These are phyloP conservation scores for Agonopterix heracliana DNA, from an alignment of 2,888 invertebrate species.

Conservation along the genomic window DNA sequence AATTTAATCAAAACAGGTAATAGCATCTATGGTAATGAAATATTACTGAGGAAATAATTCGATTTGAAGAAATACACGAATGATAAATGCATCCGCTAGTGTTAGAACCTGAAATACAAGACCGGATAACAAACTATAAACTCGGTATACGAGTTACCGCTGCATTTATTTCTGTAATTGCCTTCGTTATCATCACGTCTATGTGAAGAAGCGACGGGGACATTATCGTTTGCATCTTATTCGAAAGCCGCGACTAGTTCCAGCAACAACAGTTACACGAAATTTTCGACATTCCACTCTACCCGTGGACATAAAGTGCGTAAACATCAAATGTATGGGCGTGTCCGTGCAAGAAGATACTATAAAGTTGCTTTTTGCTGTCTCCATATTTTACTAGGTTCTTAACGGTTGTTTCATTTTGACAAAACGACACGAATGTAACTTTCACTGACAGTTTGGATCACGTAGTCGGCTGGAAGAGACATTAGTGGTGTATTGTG, in stretches of 20 bases:
- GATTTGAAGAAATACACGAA: slow-evolving; percentile 2
- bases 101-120: slow-evolving; percentile 24
- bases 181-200: slow-evolving; percentile 24
- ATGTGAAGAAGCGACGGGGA: slow-evolving; percentile 22
- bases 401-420: slow-evolving; percentile 38
- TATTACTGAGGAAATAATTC: slow-evolving; percentile 6
- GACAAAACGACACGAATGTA: slow-evolving; percentile 40
- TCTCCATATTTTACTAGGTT: slow-evolving; percentile 12
- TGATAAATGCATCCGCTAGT: slow-evolving; percentile 2
- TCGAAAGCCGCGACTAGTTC: slow-evolving; percentile 21
- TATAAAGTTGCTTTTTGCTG: slow-evolving; percentile 9
- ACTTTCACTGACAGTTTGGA: slow-evolving; percentile 56
- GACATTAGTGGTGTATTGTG: slow-evolving; percentile 43
- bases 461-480: slow-evolving; percentile 40
- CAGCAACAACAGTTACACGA: slow-evolving; percentile 50
- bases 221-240: slow-evolving; percentile 38
- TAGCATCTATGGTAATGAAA: slow-evolving; percentile 1
- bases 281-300: slow-evolving; percentile 55
- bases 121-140: slow-evolving; percentile 20
- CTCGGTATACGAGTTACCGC: slow-evolving; percentile 14
- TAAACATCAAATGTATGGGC: slow-evolving; percentile 24
- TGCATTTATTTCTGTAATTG: slow-evolving; percentile 19
- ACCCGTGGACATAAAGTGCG: slow-evolving; percentile 34
- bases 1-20: slow-evolving; percentile 5
- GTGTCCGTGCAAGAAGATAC: slow-evolving; percentile 17